A percentile compares a stretch with the other conserved stretches of the same genome.
phyloP scores from a whole-genome alignment of 2,113 vertebrate species.

The Carlito syrichta region DNA sequence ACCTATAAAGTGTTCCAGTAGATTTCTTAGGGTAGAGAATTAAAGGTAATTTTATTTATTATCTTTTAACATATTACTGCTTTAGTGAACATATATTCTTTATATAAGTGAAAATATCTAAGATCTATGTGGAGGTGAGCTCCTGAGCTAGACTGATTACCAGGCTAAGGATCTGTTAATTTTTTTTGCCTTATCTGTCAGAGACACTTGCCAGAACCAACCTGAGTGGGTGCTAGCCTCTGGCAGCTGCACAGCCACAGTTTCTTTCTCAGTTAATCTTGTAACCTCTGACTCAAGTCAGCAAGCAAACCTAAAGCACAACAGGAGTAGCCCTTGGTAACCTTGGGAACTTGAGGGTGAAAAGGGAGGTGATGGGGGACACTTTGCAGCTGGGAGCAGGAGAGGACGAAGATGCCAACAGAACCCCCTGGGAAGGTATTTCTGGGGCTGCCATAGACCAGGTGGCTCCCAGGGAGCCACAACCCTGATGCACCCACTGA shows the following conservation, averaged over 20 bases:
- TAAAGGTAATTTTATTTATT: not conserved
- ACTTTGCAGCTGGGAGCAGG: not conserved
- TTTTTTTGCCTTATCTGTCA: conserved; percentile 34
- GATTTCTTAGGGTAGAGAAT: not conserved
- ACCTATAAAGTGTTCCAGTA: not conserved
- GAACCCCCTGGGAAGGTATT: not conserved
- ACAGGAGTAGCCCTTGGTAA: not conserved
- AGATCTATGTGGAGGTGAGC: not conserved
- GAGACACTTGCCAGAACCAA: not conserved
- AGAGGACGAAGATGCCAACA: not conserved
- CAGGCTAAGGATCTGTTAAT: not conserved
- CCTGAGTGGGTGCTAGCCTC: not conserved
- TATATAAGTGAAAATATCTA: not conserved
- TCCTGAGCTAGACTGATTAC: not conserved
- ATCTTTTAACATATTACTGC: not conserved
- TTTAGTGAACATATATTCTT: not conserved
- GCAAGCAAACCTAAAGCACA: not conserved
- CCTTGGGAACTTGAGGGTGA: not conserved
- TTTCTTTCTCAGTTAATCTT: conserved; percentile 32
- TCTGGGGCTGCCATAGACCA: not conserved
- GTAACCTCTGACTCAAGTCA: not conserved
- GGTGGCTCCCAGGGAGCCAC: not conserved
- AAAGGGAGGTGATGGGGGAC: not conserved
- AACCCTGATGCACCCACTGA: not conserved
- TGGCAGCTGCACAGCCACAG: not conserved